These are phyloP conservation scores for Simalia tracyae DNA, from an alignment of 2,797 vertebrate genomes.

Conservation along the genomic window DNA sequence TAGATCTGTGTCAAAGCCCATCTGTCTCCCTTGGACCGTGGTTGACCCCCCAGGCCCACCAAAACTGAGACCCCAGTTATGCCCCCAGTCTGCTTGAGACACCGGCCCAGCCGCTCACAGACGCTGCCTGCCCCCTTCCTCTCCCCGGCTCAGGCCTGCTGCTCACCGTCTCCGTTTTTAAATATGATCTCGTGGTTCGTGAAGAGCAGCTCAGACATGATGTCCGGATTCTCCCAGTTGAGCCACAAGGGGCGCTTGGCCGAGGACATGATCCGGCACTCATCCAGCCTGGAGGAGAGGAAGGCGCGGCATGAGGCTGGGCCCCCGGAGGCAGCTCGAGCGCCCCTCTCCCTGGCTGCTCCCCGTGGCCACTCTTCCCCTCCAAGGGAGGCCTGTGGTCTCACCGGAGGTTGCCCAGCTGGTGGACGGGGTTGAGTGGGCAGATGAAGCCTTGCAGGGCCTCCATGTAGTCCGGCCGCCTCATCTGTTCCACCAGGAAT, in stretches of 20 bases:
- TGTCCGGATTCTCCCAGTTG: slow-evolving; percentile 83
- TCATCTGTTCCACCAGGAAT: slow-evolving; percentile 83
- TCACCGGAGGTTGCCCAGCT: slow-evolving; percentile 79
- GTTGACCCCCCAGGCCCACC: no score
- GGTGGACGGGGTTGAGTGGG: slow-evolving; percentile 80
- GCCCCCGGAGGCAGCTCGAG: neutral
- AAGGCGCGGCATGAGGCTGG: no score
- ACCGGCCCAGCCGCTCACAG: neutral
- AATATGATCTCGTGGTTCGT: slow-evolving; percentile 82
- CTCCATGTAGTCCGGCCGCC: slow-evolving; percentile 81
- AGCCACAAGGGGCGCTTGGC: slow-evolving; percentile 80
- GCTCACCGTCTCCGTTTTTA: slow-evolving; percentile 78
- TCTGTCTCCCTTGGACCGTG: neutral
- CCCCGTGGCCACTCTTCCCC: neutral
- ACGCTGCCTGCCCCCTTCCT: rapidly evolving
- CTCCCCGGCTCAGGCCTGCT: rapidly evolving
- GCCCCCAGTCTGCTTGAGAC: neutral
- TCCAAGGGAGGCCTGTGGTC: neutral
- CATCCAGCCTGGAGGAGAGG: slow-evolving; percentile 69
- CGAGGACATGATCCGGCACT: slow-evolving; percentile 80
- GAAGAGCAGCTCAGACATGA: slow-evolving; percentile 81
- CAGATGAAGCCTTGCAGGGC: slow-evolving; percentile 80
- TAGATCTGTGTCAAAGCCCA: no score
- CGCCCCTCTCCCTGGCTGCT: rapidly evolving
- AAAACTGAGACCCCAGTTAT: neutral